Base-by-base conservation (phyloP, 1,140 invertebrate genomes). In the Drosophila nikananu region DNA sequence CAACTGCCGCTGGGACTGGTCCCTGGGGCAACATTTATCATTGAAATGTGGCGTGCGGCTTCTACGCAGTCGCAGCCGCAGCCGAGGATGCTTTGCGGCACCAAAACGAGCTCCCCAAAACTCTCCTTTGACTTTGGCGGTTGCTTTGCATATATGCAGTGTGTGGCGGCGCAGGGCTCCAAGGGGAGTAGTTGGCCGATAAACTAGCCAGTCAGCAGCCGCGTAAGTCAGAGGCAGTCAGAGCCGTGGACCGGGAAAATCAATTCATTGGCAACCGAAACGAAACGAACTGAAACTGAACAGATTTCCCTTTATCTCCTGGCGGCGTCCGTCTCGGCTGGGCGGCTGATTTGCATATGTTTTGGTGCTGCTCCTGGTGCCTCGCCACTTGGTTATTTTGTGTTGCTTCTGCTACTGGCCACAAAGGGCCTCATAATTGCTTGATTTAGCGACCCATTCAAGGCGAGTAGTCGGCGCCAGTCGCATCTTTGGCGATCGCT, bases 381-480 rank as follows among this genome's bases (percentile, higher is more conserved):
- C 46, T 8, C 15, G 23, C 23, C 21, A 17, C 58, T 42, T 30
- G 42, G 64, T 15, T 65, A 62, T 57, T 62, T 63, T 46, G 21
- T 46, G 21, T 30, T 54, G 17, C n/a, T 17, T 12, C 10, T 23
- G 35, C 5, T 52, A 15, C 30, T 37, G 64, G 67, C 83, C 77
- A 90, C 86, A 90, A 90, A 90, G 87, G 83, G 83, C 51, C 83
- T 90, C 86, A 90, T 90, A 90, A 90, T 90, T 90, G 86, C 86
- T 87, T 90, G 86, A 91, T 90, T 90, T 90, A 90, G 87, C 83
- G 71, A 64, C 64, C 86, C 87, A 90, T 90, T 90, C 86, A 90
- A 49, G 63, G 27, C 65, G 76, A 51, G 54, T 41, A 61, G 60
- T 68, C 77, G 83, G 83, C 83, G 83, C 83, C 83, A 87, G 59